A percentile compares a stretch with the other conserved stretches of the same genome.
These are phyloP conservation scores for Shinisaurus crocodilurus DNA, from an alignment of 2,113 vertebrate genomes.

Conservation along the genomic window DNA sequence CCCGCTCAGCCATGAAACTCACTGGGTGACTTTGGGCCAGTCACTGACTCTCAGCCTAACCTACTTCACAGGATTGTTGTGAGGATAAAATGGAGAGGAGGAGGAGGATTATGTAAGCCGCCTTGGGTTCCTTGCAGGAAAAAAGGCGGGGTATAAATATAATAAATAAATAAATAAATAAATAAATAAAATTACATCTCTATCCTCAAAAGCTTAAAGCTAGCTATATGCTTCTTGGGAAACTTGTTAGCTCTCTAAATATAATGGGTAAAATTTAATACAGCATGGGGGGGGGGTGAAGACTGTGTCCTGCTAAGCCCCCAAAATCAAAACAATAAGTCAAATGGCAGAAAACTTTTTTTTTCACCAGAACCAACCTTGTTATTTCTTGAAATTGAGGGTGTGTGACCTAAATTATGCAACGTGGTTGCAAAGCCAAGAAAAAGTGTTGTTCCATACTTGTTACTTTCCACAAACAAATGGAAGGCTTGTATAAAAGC, in stretches of 20 bases:
- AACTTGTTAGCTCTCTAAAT: conserved; percentile 29
- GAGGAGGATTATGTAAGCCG: too few species aligned
- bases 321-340: background rate
- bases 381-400: background rate
- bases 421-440: background rate
- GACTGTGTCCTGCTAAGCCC: background rate
- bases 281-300: background rate
- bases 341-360: background rate
- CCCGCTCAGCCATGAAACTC: too few species aligned
- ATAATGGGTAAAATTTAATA: conserved; percentile 14
- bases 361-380: background rate
- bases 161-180: too few species aligned
- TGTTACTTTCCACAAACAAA: background rate
- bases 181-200: too few species aligned
- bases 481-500: background rate
- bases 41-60: too few species aligned
- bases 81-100: too few species aligned
- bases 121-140: too few species aligned
- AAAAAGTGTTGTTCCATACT: background rate
- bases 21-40: too few species aligned
- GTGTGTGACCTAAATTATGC: background rate
- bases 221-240: conserved; percentile 25
- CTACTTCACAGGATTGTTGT: too few species aligned
- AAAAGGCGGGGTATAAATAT: too few species aligned
- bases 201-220: too few species aligned